Percentiles rank a stretch among this genome's conserved stretches.
Evolutionary conservation across 2,888 invertebrate genomes (phyloP).

Genomic region (Zygaena filipendulae): DNA sequence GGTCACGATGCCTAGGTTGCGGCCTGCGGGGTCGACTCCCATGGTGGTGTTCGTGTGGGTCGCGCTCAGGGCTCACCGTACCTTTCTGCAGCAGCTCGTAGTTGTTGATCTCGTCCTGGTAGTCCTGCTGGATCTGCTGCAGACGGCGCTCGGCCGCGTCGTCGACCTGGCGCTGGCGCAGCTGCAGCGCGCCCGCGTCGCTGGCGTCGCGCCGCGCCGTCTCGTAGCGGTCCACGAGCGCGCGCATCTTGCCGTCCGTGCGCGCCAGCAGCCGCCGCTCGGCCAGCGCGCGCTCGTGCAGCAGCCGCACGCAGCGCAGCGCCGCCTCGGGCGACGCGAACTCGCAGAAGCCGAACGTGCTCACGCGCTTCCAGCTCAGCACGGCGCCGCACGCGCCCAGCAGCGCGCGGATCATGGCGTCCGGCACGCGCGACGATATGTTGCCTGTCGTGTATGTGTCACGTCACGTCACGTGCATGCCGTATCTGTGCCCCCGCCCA

Average conservation of each 20-base stretch:
- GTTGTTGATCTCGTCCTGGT: slow-evolving; percentile 80
- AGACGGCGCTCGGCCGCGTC: slow-evolving; percentile 81
- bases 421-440: slow-evolving; percentile 94
- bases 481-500: too few species aligned
- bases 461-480: too few species aligned
- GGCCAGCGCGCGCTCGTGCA: slow-evolving; percentile 93
- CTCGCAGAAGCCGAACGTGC: slow-evolving; percentile 98
- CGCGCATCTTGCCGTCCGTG: slow-evolving; percentile 97
- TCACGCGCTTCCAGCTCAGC: slow-evolving; percentile 96
- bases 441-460: too few species aligned
- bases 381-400: slow-evolving; percentile 94
- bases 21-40: too few species aligned
- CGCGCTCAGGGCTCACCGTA: too few species aligned
- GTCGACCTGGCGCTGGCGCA: slow-evolving; percentile 79
- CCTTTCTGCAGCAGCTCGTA: slow-evolving; percentile 74
- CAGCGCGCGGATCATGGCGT: slow-evolving; percentile 93
- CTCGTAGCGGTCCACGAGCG: slow-evolving; percentile 93
- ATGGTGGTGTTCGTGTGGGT: too few species aligned
- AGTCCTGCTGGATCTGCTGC: slow-evolving; percentile 83
- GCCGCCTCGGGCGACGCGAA: slow-evolving; percentile 94
- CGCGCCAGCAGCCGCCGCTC: slow-evolving; percentile 95
- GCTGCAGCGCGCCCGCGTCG: slow-evolving; percentile 71
- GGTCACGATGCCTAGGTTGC: too few species aligned
- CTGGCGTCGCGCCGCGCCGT: slow-evolving; percentile 58
- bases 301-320: slow-evolving; percentile 88